These are phyloP conservation scores for Oegoconia quadripuncta DNA, from an alignment of 2,888 invertebrate genomes.

Conservation along the genomic window DNA sequence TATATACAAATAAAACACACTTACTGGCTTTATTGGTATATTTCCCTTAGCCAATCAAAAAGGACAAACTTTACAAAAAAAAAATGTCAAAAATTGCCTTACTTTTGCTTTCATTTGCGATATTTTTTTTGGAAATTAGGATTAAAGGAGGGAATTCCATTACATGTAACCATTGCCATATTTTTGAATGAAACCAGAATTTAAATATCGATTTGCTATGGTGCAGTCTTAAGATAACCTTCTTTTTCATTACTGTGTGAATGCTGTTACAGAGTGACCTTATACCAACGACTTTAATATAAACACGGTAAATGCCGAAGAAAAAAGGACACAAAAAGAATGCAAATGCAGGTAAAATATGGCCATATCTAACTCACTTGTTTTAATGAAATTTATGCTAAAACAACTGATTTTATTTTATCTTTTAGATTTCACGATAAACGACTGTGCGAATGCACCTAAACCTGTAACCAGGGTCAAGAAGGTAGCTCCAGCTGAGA, in stretches of 20 bases:
- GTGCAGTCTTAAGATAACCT: not conserved
- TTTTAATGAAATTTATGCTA: not conserved
- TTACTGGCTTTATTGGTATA: too few relatives aligned
- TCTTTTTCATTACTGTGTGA: not conserved
- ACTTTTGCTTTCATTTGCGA: too few relatives aligned
- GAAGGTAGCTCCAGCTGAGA: constrained; percentile 36
- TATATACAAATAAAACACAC: too few relatives aligned
- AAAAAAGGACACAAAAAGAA: constrained; percentile 41
- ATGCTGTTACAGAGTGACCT: not conserved
- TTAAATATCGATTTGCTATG: too few relatives aligned
- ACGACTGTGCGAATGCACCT: constrained; percentile 81
- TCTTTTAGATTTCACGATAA: constrained; percentile 81
- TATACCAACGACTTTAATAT: not conserved
- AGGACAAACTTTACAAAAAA: too few relatives aligned
- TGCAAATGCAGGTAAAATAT: constrained; percentile 31
- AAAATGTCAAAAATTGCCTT: too few relatives aligned
- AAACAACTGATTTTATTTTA: not conserved
- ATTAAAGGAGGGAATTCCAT: too few relatives aligned
- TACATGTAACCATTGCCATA: too few relatives aligned
- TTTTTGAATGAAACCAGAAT: not conserved
- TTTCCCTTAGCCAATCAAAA: too few relatives aligned
- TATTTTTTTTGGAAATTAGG: too few relatives aligned
- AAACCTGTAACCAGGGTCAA: constrained; percentile 49
- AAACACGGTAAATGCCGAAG: constrained; percentile 40
- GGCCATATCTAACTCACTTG: not conserved